These are phyloP conservation scores for Cariama cristata DNA, from an alignment of 2,113 vertebrate species.

Conservation along the genomic window DNA sequence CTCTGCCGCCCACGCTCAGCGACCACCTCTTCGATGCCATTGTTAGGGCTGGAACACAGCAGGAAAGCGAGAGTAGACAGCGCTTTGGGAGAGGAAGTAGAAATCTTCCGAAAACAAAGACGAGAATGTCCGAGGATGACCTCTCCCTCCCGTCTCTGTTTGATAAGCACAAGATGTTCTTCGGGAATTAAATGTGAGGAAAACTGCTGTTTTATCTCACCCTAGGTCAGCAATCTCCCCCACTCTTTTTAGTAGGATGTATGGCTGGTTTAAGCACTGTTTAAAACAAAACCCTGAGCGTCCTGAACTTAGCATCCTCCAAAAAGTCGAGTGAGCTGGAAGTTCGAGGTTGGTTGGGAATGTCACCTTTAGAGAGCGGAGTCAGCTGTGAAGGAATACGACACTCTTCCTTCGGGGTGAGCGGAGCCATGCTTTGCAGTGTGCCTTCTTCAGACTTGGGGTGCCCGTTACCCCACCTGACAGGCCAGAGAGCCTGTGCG, in stretches of 20 bases:
- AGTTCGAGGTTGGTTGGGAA: neutral
- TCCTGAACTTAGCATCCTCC: neutral
- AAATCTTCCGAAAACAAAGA: neutral
- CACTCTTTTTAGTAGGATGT: neutral
- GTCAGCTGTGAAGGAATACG: neutral
- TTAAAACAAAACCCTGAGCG: neutral
- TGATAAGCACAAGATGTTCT: neutral
- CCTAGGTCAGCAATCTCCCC: neutral
- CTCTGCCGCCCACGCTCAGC: neutral
- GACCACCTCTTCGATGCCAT: rapidly evolving
- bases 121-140: neutral
- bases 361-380: neutral
- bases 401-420: neutral
- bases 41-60: neutral
- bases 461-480: neutral
- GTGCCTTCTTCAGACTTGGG: rapidly evolving
- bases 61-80: rapidly evolving
- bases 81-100: neutral
- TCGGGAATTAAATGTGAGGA: neutral
- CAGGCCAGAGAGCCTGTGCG: rapidly evolving
- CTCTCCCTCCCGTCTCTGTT: neutral
- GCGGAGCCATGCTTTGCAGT: rapidly evolving
- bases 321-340: neutral
- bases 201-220: neutral
- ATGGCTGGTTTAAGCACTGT: neutral